Conservation (phyloP, 1,140 invertebrate genomes). For the Orussus abietinus region DNA sequence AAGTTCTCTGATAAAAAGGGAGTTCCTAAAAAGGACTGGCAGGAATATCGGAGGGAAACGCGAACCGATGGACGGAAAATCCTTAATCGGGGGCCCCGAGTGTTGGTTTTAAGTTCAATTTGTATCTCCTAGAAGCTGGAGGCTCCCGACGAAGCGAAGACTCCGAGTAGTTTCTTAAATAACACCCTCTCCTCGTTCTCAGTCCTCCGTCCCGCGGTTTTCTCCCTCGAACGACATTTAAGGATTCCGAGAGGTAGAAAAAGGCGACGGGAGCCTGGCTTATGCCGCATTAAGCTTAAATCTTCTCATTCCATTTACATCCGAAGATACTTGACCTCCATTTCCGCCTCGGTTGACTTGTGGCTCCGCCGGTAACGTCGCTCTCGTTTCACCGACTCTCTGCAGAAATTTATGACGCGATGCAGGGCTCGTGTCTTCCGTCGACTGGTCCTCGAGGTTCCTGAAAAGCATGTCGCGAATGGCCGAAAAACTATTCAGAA, state of each 20-base stretch:
- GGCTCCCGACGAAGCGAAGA: background rate
- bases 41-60: no score
- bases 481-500: no score
- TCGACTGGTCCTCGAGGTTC: no score
- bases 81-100: conserved; percentile 14
- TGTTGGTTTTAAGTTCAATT: conserved; percentile 14
- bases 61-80: no score
- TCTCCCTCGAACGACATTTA: background rate
- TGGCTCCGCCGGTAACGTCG: no score
- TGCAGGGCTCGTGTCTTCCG: no score
- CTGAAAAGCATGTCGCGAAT: no score
- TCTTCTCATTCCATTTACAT: conserved; percentile 19
- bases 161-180: conserved; percentile 12
- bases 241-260: background rate
- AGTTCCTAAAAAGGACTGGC: no score
- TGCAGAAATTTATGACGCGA: no score
- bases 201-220: conserved; percentile 8
- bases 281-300: conserved; percentile 17
- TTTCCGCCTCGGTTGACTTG: background rate
- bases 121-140: conserved; percentile 10
- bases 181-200: conserved; percentile 2
- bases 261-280: conserved; percentile 3
- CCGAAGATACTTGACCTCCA: conserved; percentile 15
- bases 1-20: no score
- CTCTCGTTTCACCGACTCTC: no score